Evolutionary conservation across 2,113 vertebrate genomes (phyloP), one percentile per base, ranked within the genome.

Genomic region (Rattus rattus): DNA sequence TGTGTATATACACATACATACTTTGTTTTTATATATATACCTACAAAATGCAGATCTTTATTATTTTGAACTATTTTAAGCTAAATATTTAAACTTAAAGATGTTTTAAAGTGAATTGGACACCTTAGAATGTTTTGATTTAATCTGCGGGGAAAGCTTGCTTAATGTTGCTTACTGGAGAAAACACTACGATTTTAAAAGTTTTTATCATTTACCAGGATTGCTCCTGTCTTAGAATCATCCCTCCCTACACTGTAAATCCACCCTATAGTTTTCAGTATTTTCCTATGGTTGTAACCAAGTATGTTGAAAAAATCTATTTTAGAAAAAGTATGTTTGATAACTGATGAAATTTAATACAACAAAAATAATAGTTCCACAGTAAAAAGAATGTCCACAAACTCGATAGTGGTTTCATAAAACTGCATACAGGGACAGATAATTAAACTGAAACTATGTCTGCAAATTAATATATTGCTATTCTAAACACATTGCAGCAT

Each of bases 1-100:
- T 43, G 3, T 43, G 43, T 43, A 43, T 43, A 43, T 43, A 43
- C 43, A 43, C 43, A 43, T 43, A 43, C 43, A 43, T 43, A 43
- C 43, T 43, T 43, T 43, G 43, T 43, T 43, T 43, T 43, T 43
- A 43, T 43, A 43, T 43, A 43, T 7, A 26, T 91, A 63, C 39
- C 89, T 91, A 76, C 0, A 79, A 70, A 47, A 28, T 61, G 0
- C 19, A 36, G 9, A 84, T 1, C 39, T 91, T 70, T 65, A 84
- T 91, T 65, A 81, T 91, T 96, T 77, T 81, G 83, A 92, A 79
- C 39, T 76, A 26, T 65, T 73, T 36, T 89, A 72, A 77, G 52
- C 92, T 88, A 77, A 77, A 89, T 73, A 73, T 19, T 61, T 94
- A 90, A n/a, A 87, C 75, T 96, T 80, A 30, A 97, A 88, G n/a